phyloP scores from a whole-genome alignment of 2,888 invertebrate species.

The Melangyna quadrimaculata region DNA sequence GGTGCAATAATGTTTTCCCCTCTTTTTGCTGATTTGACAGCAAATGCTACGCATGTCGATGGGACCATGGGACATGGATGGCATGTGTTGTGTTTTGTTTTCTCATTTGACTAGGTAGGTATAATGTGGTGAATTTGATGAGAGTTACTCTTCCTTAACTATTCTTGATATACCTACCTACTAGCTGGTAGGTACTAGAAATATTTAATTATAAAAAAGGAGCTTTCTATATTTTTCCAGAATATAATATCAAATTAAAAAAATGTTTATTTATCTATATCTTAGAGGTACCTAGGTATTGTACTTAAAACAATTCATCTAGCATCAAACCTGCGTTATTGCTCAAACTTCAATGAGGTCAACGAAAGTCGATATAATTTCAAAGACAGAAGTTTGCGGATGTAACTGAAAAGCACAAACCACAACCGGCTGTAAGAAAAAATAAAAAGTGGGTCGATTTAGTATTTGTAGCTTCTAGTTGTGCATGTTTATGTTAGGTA shows the following conservation, averaged over 20 bases:
- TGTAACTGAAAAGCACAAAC: constrained; percentile 18
- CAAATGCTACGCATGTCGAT: constrained; percentile 1
- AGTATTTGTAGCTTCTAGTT: constrained; percentile 5
- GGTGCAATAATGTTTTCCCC: constrained; percentile 50
- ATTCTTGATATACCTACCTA: neutral
- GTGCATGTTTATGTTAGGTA: neutral
- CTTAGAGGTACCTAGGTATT: no score
- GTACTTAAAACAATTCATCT: neutral
- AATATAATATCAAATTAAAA: neutral
- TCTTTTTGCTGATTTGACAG: constrained; percentile 36
- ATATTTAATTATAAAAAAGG: no score
- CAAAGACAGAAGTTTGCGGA: constrained; percentile 11
- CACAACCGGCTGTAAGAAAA: neutral
- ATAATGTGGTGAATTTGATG: constrained; percentile 1
- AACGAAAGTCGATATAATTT: constrained; percentile 64
- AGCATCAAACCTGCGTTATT: neutral
- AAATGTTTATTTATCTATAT: constrained; percentile 5
- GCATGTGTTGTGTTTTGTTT: no score
- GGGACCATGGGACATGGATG: no score
- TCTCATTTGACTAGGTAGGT: no score
- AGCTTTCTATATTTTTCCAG: constrained; percentile 1
- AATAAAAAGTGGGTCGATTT: constrained; percentile 17
- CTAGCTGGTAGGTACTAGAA: no score
- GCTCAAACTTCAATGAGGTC: constrained; percentile 63
- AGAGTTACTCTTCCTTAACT: constrained; percentile 6